Evolutionary conservation across 1,140 invertebrate genomes (phyloP).

Genomic region (Protaetia brevitarsis): DNA sequence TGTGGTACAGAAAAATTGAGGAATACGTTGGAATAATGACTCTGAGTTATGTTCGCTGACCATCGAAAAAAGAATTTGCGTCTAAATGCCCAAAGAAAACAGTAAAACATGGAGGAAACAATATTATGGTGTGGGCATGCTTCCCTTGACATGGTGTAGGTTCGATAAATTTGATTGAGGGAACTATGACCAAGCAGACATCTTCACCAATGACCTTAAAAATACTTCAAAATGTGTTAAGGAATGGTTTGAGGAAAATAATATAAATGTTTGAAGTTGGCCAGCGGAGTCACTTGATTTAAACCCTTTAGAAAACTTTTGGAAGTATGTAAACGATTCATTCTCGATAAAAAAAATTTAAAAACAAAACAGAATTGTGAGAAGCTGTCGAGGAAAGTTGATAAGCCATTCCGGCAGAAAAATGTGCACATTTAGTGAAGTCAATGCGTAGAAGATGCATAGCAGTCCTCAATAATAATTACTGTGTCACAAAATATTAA

Average conservation of each 20-base stretch:
- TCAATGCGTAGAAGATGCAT: too few species aligned
- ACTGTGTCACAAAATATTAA: too few species aligned
- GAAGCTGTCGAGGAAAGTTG: too few species aligned
- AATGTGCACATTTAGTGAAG: too few species aligned
- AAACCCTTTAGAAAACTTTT: too few species aligned
- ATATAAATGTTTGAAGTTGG: too few species aligned
- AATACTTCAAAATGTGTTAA: not conserved
- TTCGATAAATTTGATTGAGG: not conserved
- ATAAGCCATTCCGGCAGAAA: too few species aligned
- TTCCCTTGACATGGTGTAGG: not conserved
- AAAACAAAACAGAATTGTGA: too few species aligned
- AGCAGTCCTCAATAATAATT: too few species aligned
- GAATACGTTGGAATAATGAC: not conserved
- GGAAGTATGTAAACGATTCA: too few species aligned
- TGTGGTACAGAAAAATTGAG: not conserved
- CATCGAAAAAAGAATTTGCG: not conserved
- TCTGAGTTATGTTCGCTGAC: not conserved
- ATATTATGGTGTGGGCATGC: not conserved
- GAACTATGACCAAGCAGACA: not conserved
- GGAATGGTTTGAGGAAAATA: not conserved
- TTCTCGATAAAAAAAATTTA: too few species aligned
- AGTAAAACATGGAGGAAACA: not conserved
- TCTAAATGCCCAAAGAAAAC: not conserved
- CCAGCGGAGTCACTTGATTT: too few species aligned
- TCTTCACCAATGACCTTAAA: not conserved